phyloP scores from a whole-genome alignment of 2,797 vertebrate genomes.

The Melanotaenia nigrans region DNA sequence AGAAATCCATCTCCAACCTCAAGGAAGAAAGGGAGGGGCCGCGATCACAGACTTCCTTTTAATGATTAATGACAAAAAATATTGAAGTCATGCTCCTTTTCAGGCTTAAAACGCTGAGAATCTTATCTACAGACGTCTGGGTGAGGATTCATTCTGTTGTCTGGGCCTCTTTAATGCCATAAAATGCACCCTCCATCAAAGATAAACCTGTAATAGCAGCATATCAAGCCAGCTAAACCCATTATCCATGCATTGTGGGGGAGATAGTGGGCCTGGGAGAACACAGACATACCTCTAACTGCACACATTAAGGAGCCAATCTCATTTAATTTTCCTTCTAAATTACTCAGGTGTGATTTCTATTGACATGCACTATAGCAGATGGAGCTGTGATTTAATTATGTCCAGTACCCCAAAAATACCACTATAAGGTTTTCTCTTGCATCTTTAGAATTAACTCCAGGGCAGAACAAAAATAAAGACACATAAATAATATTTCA shows the following conservation, averaged over 20 bases:
- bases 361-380: conserved; percentile 57
- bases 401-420: conserved; percentile 37
- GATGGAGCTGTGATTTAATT: conserved; percentile 72
- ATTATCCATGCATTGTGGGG: conserved; percentile 67
- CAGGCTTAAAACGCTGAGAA: conserved; percentile 56
- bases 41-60: conserved; percentile 38
- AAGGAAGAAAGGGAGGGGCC: conserved; percentile 12
- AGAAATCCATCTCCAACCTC: conserved; percentile 53
- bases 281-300: conserved; percentile 46
- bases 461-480: conserved; percentile 2
- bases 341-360: conserved; percentile 69
- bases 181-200: conserved; percentile 66
- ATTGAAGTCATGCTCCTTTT: conserved; percentile 48
- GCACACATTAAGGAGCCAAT: conserved; percentile 52
- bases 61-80: conserved; percentile 62
- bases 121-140: conserved; percentile 66
- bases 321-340: conserved; percentile 67
- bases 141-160: conserved; percentile 57
- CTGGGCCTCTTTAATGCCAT: conserved; percentile 63
- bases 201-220: conserved; percentile 68
- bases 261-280: conserved; percentile 50
- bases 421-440: conserved; percentile 25
- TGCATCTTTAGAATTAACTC: not conserved
- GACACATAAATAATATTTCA: not conserved
- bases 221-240: conserved; percentile 61